Percentiles rank a stretch among this genome's conserved stretches.
Conservation (phyloP, 2,888 invertebrate species). For the Corbicula japonica region DNA sequence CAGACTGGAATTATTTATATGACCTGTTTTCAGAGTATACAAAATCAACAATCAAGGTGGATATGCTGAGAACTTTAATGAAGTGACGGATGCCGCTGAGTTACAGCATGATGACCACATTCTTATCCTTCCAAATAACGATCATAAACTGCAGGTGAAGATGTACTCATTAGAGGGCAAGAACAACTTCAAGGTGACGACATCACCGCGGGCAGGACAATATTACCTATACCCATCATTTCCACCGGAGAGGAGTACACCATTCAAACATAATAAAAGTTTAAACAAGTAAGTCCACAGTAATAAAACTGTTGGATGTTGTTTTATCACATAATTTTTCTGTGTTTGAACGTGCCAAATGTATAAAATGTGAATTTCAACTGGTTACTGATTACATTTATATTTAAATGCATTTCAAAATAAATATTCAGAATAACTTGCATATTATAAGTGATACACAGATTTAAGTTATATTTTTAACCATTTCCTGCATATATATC, state of each 20-base stretch:
- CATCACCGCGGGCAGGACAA: conserved; percentile 33
- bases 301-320: not conserved
- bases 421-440: too few species aligned
- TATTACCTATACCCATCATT: conserved; percentile 6
- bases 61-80: conserved; percentile 13
- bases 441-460: too few species aligned
- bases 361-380: not conserved
- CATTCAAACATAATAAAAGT: conserved; percentile 16
- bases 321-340: not conserved
- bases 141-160: not conserved
- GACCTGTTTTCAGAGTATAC: conserved; percentile 39
- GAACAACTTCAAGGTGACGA: conserved; percentile 14
- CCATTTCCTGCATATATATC: too few species aligned
- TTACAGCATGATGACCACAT: conserved; percentile 18
- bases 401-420: too few species aligned
- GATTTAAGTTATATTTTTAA: too few species aligned
- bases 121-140: conserved; percentile 3
- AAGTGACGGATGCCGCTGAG: conserved; percentile 20
- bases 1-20: too few species aligned
- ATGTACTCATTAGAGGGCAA: conserved; percentile 15
- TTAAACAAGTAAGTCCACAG: conserved; percentile 38
- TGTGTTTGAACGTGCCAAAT: not conserved
- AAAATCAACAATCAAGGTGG: conserved; percentile 30
- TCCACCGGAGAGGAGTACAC: not conserved
- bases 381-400: too few species aligned